Percentiles rank a stretch among this genome's conserved stretches.
Evolutionary conservation across 2,113 vertebrate genomes (phyloP).

Genomic region (human): GRCh38 chr1:111802501-111803000

Average conservation of each 20-base stretch:
- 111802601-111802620: neutral
- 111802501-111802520: neutral
- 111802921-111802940: neutral
- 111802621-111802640: neutral
- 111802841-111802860: neutral
- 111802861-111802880: neutral
- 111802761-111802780: neutral
- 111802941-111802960: neutral
- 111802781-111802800: neutral
- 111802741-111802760: constrained; percentile 16
- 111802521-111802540: neutral
- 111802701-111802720: neutral
- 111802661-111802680: neutral
- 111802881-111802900: neutral
- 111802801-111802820: neutral
- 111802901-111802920: neutral
- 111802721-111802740: neutral
- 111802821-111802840: neutral
- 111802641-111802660: neutral
- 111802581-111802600: fast-evolving
- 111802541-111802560: neutral
- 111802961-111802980: neutral
- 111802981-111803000: fast-evolving
- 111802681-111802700: fast-evolving
- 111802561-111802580: neutral